These are phyloP conservation scores for Nemapogon koenigi DNA, from an alignment of 2,888 invertebrate species.

Conservation along the genomic window DNA sequence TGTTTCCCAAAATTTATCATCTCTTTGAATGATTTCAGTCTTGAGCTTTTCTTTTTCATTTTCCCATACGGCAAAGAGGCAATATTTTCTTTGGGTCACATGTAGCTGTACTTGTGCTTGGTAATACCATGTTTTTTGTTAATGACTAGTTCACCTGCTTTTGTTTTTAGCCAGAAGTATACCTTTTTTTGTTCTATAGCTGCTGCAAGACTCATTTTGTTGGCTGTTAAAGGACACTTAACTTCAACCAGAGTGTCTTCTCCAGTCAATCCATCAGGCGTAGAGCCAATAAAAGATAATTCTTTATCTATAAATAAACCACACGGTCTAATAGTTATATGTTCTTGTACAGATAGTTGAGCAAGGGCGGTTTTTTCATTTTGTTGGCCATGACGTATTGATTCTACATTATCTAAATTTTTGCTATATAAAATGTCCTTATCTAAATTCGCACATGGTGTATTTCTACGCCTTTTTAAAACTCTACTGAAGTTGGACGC, in stretches of 20 bases:
- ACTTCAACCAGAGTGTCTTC: not conserved
- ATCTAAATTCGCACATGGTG: too few species aligned
- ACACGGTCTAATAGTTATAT: too few species aligned
- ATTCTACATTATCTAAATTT: too few species aligned
- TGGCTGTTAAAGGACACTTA: slow-evolving; percentile 11
- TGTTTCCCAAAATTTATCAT: slow-evolving; percentile 2
- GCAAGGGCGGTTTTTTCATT: too few species aligned
- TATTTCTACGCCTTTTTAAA: too few species aligned
- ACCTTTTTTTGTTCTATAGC: slow-evolving; percentile 10
- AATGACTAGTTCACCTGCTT: slow-evolving; percentile 3
- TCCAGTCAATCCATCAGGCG: too few species aligned
- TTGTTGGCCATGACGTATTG: too few species aligned
- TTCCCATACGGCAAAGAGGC: not conserved
- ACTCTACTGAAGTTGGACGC: too few species aligned
- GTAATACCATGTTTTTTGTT: not conserved
- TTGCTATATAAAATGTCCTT: too few species aligned
- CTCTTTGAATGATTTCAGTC: not conserved
- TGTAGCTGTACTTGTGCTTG: slow-evolving; percentile 1
- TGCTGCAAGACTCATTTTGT: slow-evolving; percentile 6
- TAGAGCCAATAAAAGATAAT: too few species aligned
- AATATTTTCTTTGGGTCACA: not conserved
- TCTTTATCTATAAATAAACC: too few species aligned
- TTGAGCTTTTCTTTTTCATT: not conserved
- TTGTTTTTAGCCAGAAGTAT: slow-evolving; percentile 8
- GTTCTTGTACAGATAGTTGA: too few species aligned